These are phyloP conservation scores for Carcharodon carcharias DNA, from an alignment of 2,797 vertebrate species.

Conservation along the genomic window DNA sequence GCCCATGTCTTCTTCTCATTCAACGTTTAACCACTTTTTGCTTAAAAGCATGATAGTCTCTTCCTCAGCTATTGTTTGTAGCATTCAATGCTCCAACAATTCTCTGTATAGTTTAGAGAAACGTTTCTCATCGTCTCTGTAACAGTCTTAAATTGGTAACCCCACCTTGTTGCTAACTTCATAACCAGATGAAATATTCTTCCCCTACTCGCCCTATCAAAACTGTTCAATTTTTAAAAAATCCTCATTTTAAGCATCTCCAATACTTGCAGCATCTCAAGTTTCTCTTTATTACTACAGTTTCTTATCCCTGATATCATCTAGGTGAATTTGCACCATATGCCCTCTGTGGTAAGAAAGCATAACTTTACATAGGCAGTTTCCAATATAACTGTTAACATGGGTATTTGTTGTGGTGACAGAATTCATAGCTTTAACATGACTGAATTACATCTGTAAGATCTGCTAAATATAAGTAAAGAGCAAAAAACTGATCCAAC, in stretches of 20 bases:
- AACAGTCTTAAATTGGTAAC: neutral
- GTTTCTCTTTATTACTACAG: neutral
- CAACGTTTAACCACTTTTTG: neutral
- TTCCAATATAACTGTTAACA: neutral
- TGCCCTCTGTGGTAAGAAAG: neutral
- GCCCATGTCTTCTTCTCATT: neutral
- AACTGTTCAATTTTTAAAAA: neutral
- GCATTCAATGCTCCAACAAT: neutral
- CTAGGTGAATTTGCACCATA: neutral
- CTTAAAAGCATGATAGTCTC: neutral
- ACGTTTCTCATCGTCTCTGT: neutral
- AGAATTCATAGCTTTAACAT: neutral
- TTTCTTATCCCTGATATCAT: neutral
- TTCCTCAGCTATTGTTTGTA: neutral
- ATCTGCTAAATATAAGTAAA: neutral
- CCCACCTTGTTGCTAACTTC: neutral
- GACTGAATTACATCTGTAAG: neutral
- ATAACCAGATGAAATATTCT: neutral
- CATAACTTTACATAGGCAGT: neutral
- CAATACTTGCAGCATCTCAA: neutral
- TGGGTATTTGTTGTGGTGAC: neutral
- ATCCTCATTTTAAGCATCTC: neutral
- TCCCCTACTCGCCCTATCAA: neutral
- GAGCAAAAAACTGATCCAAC: neutral
- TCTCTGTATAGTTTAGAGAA: neutral